Conservation (phyloP, 2,113 vertebrate species). For the Morone chrysops region DNA sequence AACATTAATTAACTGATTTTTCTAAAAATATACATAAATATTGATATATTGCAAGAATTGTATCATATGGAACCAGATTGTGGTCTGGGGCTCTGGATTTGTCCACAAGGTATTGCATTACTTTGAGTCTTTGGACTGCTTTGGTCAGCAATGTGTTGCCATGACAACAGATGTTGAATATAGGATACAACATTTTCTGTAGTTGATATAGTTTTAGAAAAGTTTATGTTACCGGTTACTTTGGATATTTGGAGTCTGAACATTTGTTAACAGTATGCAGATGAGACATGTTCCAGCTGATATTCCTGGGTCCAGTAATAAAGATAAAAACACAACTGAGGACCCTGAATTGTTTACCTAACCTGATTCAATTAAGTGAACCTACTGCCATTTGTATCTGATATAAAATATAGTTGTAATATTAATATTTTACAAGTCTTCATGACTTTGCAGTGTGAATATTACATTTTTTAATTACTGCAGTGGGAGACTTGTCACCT, state of each 20-base stretch:
- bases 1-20: no score
- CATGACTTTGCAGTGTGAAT: conserved; percentile 12
- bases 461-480: not conserved
- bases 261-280: not conserved
- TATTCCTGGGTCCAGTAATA: conserved; percentile 25
- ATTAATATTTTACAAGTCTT: conserved; percentile 28
- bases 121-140: not conserved
- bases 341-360: conserved; percentile 10
- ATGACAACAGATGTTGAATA: not conserved
- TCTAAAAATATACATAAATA: not conserved
- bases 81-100: not conserved
- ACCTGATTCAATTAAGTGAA: conserved; percentile 3
- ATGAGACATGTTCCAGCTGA: conserved; percentile 14
- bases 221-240: not conserved
- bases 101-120: not conserved
- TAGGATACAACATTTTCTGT: not conserved
- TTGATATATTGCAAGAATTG: not conserved
- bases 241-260: not conserved
- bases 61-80: not conserved
- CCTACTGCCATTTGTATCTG: conserved; percentile 65
- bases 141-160: not conserved
- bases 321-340: not conserved
- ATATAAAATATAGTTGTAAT: conserved; percentile 22
- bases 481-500: not conserved
- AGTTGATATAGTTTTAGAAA: not conserved